Evolutionary conservation across 2,888 invertebrate genomes (phyloP).

Genomic region (Plagodis dolabraria): DNA sequence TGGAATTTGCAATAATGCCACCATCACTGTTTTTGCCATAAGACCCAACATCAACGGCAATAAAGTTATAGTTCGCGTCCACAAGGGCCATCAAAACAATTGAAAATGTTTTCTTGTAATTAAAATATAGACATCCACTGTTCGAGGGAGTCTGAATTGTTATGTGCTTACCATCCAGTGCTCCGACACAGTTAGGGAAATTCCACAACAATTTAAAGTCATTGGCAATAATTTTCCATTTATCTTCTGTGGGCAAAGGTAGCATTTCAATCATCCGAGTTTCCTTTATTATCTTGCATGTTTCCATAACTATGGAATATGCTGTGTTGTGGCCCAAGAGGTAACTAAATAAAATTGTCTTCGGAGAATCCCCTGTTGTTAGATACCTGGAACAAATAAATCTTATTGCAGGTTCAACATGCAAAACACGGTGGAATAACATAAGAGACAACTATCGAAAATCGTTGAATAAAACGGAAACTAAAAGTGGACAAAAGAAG

Average conservation of each 20-base stretch:
- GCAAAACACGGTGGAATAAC: constrained; percentile 26
- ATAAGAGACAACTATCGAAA: constrained; percentile 17
- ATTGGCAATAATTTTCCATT: constrained; percentile 25
- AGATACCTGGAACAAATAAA: constrained; percentile 43
- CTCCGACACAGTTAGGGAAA: constrained; percentile 20
- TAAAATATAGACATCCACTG: constrained; percentile 8
- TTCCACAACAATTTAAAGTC: constrained; percentile 17
- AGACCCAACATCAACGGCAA: constrained; percentile 4
- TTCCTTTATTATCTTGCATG: constrained; percentile 27
- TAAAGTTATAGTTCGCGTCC: constrained; percentile 2
- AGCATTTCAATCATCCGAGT: constrained; percentile 23
- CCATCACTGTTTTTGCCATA: constrained; percentile 19
- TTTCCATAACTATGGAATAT: constrained; percentile 36
- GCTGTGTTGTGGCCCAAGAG: constrained; percentile 39
- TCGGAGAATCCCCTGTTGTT: constrained; percentile 41
- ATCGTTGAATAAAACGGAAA: constrained; percentile 29
- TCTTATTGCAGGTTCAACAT: constrained; percentile 27
- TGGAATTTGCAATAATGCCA: constrained; percentile 29
- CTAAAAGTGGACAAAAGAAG: constrained; percentile 26
- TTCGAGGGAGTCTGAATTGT: constrained; percentile 13
- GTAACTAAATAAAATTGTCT: constrained; percentile 42
- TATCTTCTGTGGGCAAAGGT: constrained; percentile 24
- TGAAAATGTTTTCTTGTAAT: constrained; percentile 19
- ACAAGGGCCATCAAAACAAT: constrained; percentile 25
- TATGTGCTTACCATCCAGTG: constrained; percentile 22